Conservation (phyloP, 2,113 vertebrate genomes). For the Lagopus leucura region DNA sequence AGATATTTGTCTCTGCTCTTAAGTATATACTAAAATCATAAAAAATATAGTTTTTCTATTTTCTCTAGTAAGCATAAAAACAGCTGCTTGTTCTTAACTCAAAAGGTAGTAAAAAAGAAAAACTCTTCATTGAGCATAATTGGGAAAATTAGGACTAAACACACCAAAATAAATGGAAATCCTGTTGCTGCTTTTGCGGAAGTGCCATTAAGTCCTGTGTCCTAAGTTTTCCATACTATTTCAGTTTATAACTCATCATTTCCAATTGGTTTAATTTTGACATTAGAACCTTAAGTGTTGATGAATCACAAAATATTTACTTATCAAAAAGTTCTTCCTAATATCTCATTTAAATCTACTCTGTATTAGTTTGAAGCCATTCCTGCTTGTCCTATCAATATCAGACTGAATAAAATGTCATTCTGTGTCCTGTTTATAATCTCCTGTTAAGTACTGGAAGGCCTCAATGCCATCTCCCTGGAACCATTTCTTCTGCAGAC, state of each 20-base stretch:
- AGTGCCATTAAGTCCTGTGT: background rate
- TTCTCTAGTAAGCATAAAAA: background rate
- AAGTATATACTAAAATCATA: background rate
- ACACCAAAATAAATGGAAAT: background rate
- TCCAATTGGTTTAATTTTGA: background rate
- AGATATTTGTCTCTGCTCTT: background rate
- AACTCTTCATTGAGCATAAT: background rate
- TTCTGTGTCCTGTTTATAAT: background rate
- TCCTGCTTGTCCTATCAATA: background rate
- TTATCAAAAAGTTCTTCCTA: background rate
- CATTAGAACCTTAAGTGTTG: background rate
- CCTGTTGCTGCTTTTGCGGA: background rate
- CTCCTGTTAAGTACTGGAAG: background rate
- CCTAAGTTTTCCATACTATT: background rate
- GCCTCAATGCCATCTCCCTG: background rate
- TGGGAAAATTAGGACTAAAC: background rate
- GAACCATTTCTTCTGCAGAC: background rate
- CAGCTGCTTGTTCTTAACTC: background rate
- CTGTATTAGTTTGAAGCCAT: background rate
- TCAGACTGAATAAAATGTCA: background rate
- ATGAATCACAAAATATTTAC: background rate
- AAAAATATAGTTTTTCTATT: background rate
- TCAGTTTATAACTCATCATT: background rate
- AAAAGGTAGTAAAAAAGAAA: background rate
- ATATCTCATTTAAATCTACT: background rate